These are phyloP conservation scores for Astreopora myriophthalma DNA, from an alignment of 64 coral and sea anemone species.

Conservation along the genomic window DNA sequence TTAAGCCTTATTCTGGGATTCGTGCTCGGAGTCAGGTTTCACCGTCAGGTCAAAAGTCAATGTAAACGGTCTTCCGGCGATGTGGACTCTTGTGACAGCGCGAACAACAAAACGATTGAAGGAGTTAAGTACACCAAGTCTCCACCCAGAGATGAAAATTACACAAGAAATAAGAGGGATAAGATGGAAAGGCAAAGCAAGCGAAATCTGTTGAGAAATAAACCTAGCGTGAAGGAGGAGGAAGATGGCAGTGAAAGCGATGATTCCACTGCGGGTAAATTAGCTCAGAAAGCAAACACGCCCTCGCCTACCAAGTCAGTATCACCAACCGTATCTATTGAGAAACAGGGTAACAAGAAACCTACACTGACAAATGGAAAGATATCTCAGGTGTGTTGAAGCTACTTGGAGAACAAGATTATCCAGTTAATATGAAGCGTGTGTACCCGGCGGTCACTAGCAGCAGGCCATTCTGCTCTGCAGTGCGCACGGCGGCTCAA, in stretches of 20 bases:
- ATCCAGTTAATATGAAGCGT: too few species aligned
- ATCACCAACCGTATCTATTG: neutral
- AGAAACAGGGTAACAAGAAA: neutral
- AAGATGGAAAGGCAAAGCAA: neutral
- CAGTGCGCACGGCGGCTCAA: too few species aligned
- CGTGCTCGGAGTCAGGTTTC: conserved; percentile 53
- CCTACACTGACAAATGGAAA: neutral
- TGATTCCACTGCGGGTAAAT: conserved; percentile 28
- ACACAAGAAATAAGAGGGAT: neutral
- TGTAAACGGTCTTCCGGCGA: neutral
- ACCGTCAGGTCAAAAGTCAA: neutral
- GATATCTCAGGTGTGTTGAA: neutral
- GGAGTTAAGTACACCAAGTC: conserved; percentile 55
- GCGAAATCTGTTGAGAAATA: conserved; percentile 2
- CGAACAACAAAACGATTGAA: conserved; percentile 10
- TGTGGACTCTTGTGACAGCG: neutral
- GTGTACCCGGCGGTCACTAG: too few species aligned
- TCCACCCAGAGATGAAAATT: conserved; percentile 36
- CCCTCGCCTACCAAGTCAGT: neutral
- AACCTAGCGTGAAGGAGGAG: neutral
- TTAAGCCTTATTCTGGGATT: conserved; percentile 67
- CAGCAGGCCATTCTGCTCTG: too few species aligned
- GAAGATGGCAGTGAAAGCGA: conserved; percentile 16
- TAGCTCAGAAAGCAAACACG: neutral
- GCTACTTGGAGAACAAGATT: neutral